Evolutionary conservation across 2,888 invertebrate species (phyloP).

Genomic region (Alcis repandata): DNA sequence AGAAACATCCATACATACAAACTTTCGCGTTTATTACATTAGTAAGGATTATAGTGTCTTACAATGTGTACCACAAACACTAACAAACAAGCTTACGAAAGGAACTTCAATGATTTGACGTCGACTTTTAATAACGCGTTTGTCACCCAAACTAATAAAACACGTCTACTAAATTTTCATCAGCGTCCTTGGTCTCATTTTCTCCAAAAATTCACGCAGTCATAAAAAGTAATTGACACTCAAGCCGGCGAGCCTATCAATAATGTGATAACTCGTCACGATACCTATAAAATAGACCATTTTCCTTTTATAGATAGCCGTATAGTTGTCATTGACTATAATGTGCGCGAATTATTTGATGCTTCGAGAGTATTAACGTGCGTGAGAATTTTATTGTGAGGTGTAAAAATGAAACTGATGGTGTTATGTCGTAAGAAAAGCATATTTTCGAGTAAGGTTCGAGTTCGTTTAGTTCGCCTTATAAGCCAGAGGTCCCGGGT

Average conservation of each 20-base stretch:
- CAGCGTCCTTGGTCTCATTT: slow-evolving; percentile 48
- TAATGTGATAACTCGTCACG: slow-evolving; percentile 64
- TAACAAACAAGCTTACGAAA: background rate
- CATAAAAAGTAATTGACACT: slow-evolving; percentile 70
- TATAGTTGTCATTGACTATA: slow-evolving; percentile 31
- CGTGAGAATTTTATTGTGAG: slow-evolving; percentile 6
- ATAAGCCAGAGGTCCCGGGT: too few species aligned
- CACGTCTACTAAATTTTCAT: slow-evolving; percentile 35
- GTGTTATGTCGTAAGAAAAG: background rate
- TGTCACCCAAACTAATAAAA: slow-evolving; percentile 17
- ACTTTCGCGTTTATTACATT: too few species aligned
- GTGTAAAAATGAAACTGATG: background rate
- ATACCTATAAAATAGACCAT: slow-evolving; percentile 56
- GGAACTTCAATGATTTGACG: background rate
- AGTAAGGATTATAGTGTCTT: too few species aligned
- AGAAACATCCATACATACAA: too few species aligned
- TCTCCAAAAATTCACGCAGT: slow-evolving; percentile 57
- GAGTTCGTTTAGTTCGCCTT: too few species aligned
- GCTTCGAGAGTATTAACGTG: slow-evolving; percentile 2
- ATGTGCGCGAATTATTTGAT: slow-evolving; percentile 19
- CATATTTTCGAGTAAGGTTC: background rate
- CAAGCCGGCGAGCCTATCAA: slow-evolving; percentile 61
- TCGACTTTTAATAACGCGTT: slow-evolving; percentile 4
- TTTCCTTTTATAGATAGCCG: slow-evolving; percentile 37
- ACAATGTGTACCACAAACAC: too few species aligned